Evolutionary conservation across 1,140 invertebrate genomes (phyloP), one percentile per base, ranked within the genome.

Genomic region (Ditylenchus dipsaci): DNA sequence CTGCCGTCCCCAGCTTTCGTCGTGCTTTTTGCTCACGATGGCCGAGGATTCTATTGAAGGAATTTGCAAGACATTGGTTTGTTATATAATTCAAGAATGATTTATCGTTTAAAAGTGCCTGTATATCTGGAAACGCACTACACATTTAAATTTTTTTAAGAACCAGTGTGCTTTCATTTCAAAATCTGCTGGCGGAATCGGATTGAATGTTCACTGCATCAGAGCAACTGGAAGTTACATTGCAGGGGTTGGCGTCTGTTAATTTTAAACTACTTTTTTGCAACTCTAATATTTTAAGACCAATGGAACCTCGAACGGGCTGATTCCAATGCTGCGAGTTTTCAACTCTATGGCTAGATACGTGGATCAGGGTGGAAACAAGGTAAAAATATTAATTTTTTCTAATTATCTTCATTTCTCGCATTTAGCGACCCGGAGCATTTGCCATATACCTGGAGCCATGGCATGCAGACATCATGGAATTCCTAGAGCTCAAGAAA

Each of bases 371-470:
- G 94, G 95, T 33, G 95, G 94, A 27, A 97, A 96, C 79, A 97
- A 97, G 85, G 87, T 88, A 49, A n/a, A n/a, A n/a, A 1, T 49
- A 21, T n/a, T 42, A 19, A 17, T 63, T 23, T 19, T 15, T 53
- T 53, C 23, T 3, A 3, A 21, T 21, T 53, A 53, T 53, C 17
- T 42, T 68, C 1, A 26, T n/a, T 68, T 19, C 8, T 23, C 38
- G 8, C 65, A 27, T 21, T 27, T 74, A 88, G 87, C 86, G 94
- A 73, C 93, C 95, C n/a, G 94, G 95, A 38, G 93, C 95, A n/a
- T 96, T 97, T 87, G 93, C 95, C 17, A 90, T 99, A 68, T 99
- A 98, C 81, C 80, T 99, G 23, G 96, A 99, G 84, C 95, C 96
- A 1, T 99, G 96, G 96, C 96, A 99, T 86, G 89, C 93, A 0